Base-by-base conservation (phyloP, 2,797 vertebrate genomes). In the Alauda arvensis region DNA sequence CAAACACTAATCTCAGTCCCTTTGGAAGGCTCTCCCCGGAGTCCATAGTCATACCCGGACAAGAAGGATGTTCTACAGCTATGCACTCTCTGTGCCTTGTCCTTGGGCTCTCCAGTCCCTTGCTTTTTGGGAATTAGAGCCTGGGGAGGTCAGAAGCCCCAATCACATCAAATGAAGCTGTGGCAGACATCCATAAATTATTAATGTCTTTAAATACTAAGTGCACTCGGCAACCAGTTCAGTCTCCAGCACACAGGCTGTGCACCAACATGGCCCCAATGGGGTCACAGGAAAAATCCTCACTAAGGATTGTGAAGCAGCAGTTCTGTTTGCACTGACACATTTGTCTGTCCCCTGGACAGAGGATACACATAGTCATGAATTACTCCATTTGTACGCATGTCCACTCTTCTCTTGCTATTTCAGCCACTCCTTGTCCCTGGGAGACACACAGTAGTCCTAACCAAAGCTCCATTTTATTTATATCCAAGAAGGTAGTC, bases 151-250 rank as follows among this genome's bases (percentile, higher is more conserved):
- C 87, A 79, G 55, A 52, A 89, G 48, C 43, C 69, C 18, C 59
- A 82, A 0, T 59, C 81, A 55, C 51, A 79, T 57, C 52, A 83
- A 86, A 89, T 59, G 34, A 91, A 88, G 39, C 48, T 69, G 42
- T 59, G 61, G 46, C 78, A 87, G 60, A 71, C 37, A 81, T 67
- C 28, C 25, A 40, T 92, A 46, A 91, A 93, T 92, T 91, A 87
- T 93, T 91, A 75, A 91, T 75, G 45, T 65, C 33, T 89, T 89
- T 71, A 87, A 86, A 93, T 75, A 87, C 61, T 70, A 90, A 93
- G 61, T 82, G 83, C 77, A 77, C 65, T 92, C 1, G 8, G 51
- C 51, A 91, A 88, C 20, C 43, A 83, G 31, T 68, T 88, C 80
- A 71, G 91, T 75, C 80, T 91, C 63, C 75, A 91, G 85, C 71